phyloP scores from a whole-genome alignment of 2,888 invertebrate species.

The Microplitis manilae region DNA sequence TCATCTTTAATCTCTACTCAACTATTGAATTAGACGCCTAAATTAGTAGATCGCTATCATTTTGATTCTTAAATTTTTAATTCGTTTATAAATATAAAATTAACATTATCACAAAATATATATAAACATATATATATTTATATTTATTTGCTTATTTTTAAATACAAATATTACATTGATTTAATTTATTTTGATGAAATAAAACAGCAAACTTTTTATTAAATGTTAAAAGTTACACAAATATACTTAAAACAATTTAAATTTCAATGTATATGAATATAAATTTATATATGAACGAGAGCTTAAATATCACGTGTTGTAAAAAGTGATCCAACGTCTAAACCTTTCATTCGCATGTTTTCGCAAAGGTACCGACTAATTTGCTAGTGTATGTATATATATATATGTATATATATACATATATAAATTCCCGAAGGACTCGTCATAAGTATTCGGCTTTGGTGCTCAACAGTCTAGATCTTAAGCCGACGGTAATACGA shows the following conservation, averaged over 20 bases:
- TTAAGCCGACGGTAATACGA: conserved; percentile 62
- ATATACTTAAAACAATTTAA: neutral
- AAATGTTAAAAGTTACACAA: neutral
- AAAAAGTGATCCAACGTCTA: conserved; percentile 20
- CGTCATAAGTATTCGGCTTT: conserved; percentile 22
- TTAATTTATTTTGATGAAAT: neutral
- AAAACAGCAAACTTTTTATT: neutral
- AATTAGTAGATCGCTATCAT: neutral
- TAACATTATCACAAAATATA: neutral
- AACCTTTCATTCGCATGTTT: conserved; percentile 25
- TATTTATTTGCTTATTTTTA: no score
- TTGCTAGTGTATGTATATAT: neutral
- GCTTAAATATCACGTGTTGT: conserved; percentile 10
- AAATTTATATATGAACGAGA: neutral
- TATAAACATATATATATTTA: no score
- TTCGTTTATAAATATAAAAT: neutral
- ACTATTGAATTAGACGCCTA: neutral
- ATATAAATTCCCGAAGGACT: conserved; percentile 9
- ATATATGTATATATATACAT: no score
- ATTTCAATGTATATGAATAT: neutral
- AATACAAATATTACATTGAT: neutral
- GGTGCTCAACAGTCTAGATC: conserved; percentile 43
- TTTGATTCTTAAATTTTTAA: neutral
- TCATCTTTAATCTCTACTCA: neutral
- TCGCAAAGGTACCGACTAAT: conserved; percentile 22